These are phyloP conservation scores for Aleiodes leptofemur DNA, from an alignment of 2,888 invertebrate genomes.

Conservation along the genomic window DNA sequence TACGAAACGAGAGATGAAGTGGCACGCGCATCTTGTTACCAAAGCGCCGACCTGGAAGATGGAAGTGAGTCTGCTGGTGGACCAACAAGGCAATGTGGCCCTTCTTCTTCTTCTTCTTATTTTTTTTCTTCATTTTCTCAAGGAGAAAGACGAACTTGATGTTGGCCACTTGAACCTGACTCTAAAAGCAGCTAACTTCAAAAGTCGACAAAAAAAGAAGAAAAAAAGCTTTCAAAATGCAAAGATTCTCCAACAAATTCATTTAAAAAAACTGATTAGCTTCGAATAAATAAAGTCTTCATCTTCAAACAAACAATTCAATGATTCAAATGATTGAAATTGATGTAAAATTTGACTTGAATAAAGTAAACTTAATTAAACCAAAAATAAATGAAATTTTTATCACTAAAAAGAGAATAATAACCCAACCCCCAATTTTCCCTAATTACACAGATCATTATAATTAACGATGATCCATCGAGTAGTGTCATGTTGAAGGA, in stretches of 20 bases:
- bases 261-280: not conserved
- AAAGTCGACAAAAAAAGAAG: constrained; percentile 45
- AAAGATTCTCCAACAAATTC: not conserved
- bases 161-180: constrained; percentile 32
- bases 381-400: constrained; percentile 13
- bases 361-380: not conserved
- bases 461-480: not conserved
- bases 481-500: constrained; percentile 17
- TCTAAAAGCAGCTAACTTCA: constrained; percentile 26
- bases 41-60: constrained; percentile 67
- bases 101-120: constrained; percentile 2
- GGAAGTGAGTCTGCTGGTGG: constrained; percentile 43
- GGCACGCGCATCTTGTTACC: constrained; percentile 73
- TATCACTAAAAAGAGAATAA: not conserved
- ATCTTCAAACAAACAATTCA: not conserved
- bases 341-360: not conserved
- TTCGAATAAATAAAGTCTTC: not conserved
- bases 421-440: constrained; percentile 11
- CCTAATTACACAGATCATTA: constrained; percentile 27
- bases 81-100: constrained; percentile 42
- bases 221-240: not conserved
- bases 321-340: not conserved
- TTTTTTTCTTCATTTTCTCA: constrained; percentile 27
- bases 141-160: constrained; percentile 38
- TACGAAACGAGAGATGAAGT: constrained; percentile 54